Conservation (phyloP, 2,888 invertebrate species). For the Clusia tigrina region DNA sequence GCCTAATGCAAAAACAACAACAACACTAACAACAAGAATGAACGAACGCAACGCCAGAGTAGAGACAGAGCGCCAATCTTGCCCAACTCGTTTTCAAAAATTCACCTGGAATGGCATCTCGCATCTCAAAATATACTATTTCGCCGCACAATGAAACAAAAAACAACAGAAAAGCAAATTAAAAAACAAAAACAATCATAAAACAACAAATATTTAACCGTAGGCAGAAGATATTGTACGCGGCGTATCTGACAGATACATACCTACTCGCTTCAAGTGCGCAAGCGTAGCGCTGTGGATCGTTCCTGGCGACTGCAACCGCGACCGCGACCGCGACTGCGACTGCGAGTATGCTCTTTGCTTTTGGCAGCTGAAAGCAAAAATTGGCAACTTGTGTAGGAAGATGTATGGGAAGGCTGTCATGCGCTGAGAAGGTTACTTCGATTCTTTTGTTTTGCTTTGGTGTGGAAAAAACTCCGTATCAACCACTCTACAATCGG, state of each 20-base stretch:
- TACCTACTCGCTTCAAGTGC: too few species aligned
- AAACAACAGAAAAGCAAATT: constrained; percentile 12
- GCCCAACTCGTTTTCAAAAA: constrained; percentile 23
- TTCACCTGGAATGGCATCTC: constrained; percentile 25
- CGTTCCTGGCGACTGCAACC: too few species aligned
- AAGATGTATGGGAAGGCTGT: constrained; percentile 32
- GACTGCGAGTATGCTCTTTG: background rate
- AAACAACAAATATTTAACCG: constrained; percentile 31
- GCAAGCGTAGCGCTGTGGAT: background rate
- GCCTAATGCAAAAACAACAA: constrained; percentile 10
- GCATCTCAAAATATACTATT: constrained; percentile 20
- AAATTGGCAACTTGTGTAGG: constrained; percentile 36
- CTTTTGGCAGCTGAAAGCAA: background rate
- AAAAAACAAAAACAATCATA: constrained; percentile 23
- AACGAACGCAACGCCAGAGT: background rate
- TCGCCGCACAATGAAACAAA: constrained; percentile 10
- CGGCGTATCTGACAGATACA: background rate
- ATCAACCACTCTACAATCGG: too few species aligned
- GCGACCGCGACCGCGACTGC: too few species aligned
- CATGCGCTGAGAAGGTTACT: too few species aligned
- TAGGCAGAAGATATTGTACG: constrained; percentile 24
- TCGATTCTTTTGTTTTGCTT: too few species aligned
- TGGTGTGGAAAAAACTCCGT: too few species aligned
- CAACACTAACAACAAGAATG: background rate
- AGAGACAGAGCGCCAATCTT: constrained; percentile 8